phyloP scores from a whole-genome alignment of 2,113 vertebrate genomes.

The Spermophilus dauricus region DNA sequence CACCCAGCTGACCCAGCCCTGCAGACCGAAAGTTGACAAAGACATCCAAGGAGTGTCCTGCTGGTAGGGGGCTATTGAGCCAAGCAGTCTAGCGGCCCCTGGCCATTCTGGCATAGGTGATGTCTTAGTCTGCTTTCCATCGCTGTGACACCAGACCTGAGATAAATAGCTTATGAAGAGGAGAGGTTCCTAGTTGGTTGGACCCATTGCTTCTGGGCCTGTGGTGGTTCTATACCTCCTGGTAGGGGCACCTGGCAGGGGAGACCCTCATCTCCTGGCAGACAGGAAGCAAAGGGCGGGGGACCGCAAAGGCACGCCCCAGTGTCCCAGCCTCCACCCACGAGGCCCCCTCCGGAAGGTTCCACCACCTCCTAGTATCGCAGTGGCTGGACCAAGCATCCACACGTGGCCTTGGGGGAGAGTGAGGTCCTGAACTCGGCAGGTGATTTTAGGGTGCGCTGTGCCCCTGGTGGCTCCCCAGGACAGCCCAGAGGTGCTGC shows the following conservation, averaged over 20 bases:
- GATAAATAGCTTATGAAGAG: background rate
- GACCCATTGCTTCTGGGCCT: too few relatives aligned
- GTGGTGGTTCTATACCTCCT: too few relatives aligned
- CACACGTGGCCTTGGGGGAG: background rate
- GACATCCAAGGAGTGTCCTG: rapidly evolving
- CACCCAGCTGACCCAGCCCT: background rate
- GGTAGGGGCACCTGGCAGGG: too few relatives aligned
- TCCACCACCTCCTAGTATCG: background rate
- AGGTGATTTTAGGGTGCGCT: background rate
- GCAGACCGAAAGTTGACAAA: rapidly evolving
- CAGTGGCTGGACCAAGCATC: background rate
- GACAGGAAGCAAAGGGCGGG: background rate
- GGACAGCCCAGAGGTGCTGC: too few relatives aligned
- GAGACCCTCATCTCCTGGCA: too few relatives aligned
- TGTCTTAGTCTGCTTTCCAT: background rate
- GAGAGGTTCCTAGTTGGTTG: background rate
- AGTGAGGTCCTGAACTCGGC: background rate
- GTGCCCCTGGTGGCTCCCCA: too few relatives aligned
- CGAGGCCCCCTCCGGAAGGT: background rate
- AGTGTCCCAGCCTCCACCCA: background rate
- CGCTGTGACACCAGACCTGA: too few relatives aligned
- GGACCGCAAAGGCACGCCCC: too few relatives aligned
- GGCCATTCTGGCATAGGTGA: background rate
- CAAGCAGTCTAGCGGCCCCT: rapidly evolving
- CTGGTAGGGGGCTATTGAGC: rapidly evolving